Percentiles rank a stretch among this genome's conserved stretches.
These are phyloP conservation scores for Leiothrix lutea DNA, from an alignment of 2,113 vertebrate species.

Conservation along the genomic window DNA sequence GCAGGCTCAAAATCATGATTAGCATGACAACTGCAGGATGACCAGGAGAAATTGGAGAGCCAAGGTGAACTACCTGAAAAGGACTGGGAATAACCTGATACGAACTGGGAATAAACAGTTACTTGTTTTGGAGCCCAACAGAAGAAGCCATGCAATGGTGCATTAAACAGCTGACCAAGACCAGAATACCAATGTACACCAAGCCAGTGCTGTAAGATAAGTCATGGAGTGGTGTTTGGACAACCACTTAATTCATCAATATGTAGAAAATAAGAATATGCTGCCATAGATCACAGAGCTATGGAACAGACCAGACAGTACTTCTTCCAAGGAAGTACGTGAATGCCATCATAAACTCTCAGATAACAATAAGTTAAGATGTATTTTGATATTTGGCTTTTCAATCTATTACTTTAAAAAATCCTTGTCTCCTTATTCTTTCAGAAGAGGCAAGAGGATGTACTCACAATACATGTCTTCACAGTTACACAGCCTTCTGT, in stretches of 20 bases:
- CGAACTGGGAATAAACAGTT: not conserved
- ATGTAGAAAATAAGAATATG: not conserved
- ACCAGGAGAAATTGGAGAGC: not conserved
- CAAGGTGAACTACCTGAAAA: not conserved
- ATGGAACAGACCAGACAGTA: not conserved
- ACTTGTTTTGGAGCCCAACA: not conserved
- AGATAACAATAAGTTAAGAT: not conserved
- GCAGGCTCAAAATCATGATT: accelerated
- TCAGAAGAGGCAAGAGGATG: not conserved
- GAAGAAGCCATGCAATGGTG: not conserved
- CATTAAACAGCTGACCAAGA: not conserved
- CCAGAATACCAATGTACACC: not conserved
- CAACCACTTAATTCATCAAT: not conserved
- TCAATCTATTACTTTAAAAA: not conserved
- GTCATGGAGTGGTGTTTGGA: not conserved
- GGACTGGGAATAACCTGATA: not conserved
- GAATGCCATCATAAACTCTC: not conserved
- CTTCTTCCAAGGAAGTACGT: not conserved
- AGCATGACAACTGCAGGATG: not conserved
- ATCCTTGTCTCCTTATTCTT: not conserved
- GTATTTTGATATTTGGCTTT: not conserved
- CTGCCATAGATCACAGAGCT: not conserved
- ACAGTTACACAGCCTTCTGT: not conserved
- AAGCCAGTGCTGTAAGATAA: not conserved
- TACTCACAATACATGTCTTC: not conserved